These are phyloP conservation scores for Aproaerema taeniolella DNA, from an alignment of 2,888 invertebrate species.

Conservation along the genomic window DNA sequence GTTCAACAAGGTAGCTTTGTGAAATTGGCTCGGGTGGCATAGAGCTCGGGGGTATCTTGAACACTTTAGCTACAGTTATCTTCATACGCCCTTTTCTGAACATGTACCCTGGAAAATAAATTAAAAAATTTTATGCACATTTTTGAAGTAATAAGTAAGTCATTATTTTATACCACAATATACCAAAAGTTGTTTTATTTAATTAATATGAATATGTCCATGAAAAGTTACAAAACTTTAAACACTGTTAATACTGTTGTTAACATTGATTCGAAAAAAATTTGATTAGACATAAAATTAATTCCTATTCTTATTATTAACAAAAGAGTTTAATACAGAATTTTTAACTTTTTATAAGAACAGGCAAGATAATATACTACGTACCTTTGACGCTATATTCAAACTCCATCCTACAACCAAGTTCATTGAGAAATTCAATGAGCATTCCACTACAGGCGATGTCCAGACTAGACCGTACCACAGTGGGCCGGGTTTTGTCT, in stretches of 20 bases:
- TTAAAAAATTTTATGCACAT: not conserved
- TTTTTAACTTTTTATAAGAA: too few species aligned
- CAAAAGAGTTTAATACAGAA: too few species aligned
- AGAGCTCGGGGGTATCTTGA: constrained; percentile 84
- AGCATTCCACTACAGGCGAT: constrained; percentile 94
- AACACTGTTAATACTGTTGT: too few species aligned
- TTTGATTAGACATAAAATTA: too few species aligned
- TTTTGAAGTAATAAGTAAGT: not conserved
- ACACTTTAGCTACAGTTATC: constrained; percentile 96
- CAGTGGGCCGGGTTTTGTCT: constrained; percentile 91
- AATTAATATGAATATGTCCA: too few species aligned
- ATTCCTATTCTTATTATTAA: too few species aligned
- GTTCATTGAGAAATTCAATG: constrained; percentile 93
- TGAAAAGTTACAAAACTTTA: too few species aligned
- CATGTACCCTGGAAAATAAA: constrained; percentile 81
- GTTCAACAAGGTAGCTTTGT: constrained; percentile 94
- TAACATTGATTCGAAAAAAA: too few species aligned
- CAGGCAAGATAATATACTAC: too few species aligned
- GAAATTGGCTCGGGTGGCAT: constrained; percentile 91
- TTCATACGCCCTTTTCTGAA: constrained; percentile 98
- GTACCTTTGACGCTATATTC: constrained; percentile 93
- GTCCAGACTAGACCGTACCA: constrained; percentile 94
- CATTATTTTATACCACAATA: too few species aligned
- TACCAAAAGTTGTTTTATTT: too few species aligned
- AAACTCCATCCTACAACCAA: constrained; percentile 94